Base-by-base conservation (phyloP, 2,888 invertebrate species). In the Megastigmus dorsalis region DNA sequence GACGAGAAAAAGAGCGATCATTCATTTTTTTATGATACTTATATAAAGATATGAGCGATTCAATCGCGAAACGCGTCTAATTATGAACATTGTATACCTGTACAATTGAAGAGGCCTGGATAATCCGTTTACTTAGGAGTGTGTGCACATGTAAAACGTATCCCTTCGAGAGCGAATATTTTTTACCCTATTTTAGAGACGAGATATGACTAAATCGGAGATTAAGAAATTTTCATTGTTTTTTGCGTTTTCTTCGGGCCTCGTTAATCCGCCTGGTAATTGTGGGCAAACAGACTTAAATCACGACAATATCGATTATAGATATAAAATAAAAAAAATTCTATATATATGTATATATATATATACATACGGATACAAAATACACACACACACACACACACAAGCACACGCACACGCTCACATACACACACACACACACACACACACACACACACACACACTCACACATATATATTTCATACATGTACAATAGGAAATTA, bases 231-330 rank as follows among this genome's bases (percentile, higher is more conserved):
- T 30, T 65, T 20, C n/a, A 60, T 43, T 33, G 13, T 55, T 74
- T 54, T 55, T 54, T 33, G n/a, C 13, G 38, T 41, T 62, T 41
- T 36, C 13, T 67, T 72, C 54, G 66, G 70, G 75, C 75, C 75
- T 77, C 78, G 63, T 74, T 71, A 62, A 73, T 76, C 67, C 36
- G 65, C 65, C 71, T 15, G 15, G 13, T 23, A 38, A 36, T 20
- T 43, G n/a, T 13, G 65, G 62, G 60, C 70, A 70, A 63, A 74
- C 66, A 36, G 78, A 82, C 79, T 81, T 81, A 82, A 78, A 83
- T 79, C 68, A 83, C 78, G 86, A 86, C 86, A 85, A 86, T 85
- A 86, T 80, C 80, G 77, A 79, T 62, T 80, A 77, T 82, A 84
- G 81, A 80, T 80, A 81, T 70, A 45, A 75, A 63, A n/a, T n/a